These are phyloP conservation scores for Fragum sueziense DNA, from an alignment of 2,888 invertebrate genomes.

Conservation along the genomic window DNA sequence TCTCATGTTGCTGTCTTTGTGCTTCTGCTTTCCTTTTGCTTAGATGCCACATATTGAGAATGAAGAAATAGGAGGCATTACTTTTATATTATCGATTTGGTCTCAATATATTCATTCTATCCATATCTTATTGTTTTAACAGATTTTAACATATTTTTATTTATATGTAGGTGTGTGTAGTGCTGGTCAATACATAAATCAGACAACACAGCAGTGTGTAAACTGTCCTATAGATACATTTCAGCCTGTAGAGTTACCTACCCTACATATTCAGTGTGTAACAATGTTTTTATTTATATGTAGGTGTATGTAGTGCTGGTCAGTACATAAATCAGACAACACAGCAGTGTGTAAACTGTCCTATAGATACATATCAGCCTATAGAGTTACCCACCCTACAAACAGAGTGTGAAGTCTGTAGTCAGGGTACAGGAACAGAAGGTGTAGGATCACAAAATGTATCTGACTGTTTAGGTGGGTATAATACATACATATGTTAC, in stretches of 20 bases:
- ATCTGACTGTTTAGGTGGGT: slow-evolving; percentile 9
- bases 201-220: slow-evolving; percentile 12
- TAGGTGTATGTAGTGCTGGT: slow-evolving; percentile 42
- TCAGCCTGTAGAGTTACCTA: slow-evolving; percentile 19
- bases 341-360: slow-evolving; percentile 30
- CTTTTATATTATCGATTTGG: too few relatives aligned
- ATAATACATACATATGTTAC: too few relatives aligned
- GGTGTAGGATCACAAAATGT: not conserved
- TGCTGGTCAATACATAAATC: slow-evolving; percentile 25
- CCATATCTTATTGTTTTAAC: too few relatives aligned
- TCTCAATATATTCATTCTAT: too few relatives aligned
- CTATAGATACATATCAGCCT: slow-evolving; percentile 16
- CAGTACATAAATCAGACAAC: slow-evolving; percentile 8
- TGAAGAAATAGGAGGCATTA: too few relatives aligned
- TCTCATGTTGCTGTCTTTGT: too few relatives aligned
- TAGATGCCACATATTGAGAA: too few relatives aligned
- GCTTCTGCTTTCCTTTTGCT: too few relatives aligned
- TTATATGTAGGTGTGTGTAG: slow-evolving; percentile 34
- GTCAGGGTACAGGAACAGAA: slow-evolving; percentile 10
- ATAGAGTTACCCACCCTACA: not conserved
- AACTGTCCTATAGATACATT: slow-evolving; percentile 22
- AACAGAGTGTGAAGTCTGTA: slow-evolving; percentile 7
- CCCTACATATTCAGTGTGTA: slow-evolving; percentile 5
- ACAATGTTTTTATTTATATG: not conserved
- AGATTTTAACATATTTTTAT: too few relatives aligned